phyloP scores from a whole-genome alignment of 2,888 invertebrate species.

The Campaea margaritaria region DNA sequence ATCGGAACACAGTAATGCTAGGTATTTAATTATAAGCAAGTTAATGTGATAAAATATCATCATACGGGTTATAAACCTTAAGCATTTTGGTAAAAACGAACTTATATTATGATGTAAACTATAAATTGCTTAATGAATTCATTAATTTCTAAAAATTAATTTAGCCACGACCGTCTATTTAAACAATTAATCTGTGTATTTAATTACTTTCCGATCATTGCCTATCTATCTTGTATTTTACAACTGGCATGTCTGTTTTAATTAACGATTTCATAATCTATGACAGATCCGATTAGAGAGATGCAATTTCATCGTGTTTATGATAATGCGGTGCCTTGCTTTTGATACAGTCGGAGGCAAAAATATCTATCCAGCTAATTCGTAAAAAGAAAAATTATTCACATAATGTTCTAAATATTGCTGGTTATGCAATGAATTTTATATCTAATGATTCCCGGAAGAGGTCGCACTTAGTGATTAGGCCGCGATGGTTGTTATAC shows the following conservation, averaged over 20 bases:
- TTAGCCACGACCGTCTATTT: conserved; percentile 27
- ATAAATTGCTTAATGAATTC: conserved; percentile 16
- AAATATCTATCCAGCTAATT: not conserved
- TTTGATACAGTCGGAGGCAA: conserved; percentile 47
- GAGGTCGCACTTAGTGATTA: no score
- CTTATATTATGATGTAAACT: conserved; percentile 5
- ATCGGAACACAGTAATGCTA: no score
- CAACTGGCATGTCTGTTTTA: conserved; percentile 31
- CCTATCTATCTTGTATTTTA: conserved; percentile 29
- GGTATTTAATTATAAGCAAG: not conserved
- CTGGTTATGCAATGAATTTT: no score
- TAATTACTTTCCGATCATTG: conserved; percentile 28
- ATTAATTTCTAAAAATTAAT: conserved; percentile 22
- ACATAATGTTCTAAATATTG: no score
- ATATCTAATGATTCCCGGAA: no score
- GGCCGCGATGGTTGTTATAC: no score
- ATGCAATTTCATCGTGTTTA: conserved; percentile 74
- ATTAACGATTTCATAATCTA: conserved; percentile 53
- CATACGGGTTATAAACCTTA: not conserved
- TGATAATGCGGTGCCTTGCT: conserved; percentile 72
- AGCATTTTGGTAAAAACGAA: not conserved
- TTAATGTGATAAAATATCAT: not conserved
- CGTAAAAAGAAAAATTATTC: not conserved
- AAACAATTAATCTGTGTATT: conserved; percentile 27
- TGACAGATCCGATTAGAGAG: conserved; percentile 66